A percentile compares a stretch with the other conserved stretches of the same genome.
phyloP scores from a whole-genome alignment of 2,888 invertebrate species.

The Zaprionus bogoriensis region DNA sequence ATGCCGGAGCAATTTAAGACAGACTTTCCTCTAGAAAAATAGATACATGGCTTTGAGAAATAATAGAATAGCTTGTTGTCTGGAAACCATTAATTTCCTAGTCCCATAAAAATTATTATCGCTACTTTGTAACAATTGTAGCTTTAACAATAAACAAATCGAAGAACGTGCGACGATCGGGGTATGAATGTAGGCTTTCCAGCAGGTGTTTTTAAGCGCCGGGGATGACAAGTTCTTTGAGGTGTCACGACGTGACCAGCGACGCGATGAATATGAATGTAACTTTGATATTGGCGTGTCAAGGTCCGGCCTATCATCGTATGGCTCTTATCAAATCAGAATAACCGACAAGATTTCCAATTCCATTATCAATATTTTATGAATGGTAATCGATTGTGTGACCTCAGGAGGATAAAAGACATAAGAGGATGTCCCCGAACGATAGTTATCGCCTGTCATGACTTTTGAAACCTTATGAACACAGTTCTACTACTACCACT shows the following conservation, averaged over 20 bases:
- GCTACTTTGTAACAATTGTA: too few relatives aligned
- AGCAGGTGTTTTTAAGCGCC: neutral
- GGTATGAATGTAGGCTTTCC: neutral
- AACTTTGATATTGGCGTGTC: slow-evolving; percentile 9
- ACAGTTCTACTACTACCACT: too few relatives aligned
- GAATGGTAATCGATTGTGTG: neutral
- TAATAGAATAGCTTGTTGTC: too few relatives aligned
- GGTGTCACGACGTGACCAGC: slow-evolving; percentile 15
- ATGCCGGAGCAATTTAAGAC: too few relatives aligned
- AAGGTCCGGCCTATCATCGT: slow-evolving; percentile 11
- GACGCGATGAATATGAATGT: neutral
- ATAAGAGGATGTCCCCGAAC: neutral
- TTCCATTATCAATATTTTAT: too few relatives aligned
- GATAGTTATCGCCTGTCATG: too few relatives aligned
- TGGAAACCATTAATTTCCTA: too few relatives aligned
- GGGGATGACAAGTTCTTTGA: slow-evolving; percentile 23
- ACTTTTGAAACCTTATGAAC: too few relatives aligned
- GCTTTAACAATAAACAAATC: neutral
- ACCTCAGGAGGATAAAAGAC: neutral
- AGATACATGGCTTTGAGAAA: too few relatives aligned
- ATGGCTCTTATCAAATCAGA: slow-evolving; percentile 11
- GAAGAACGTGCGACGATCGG: neutral
- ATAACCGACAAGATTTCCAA: slow-evolving; percentile 8
- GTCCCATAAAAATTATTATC: too few relatives aligned
- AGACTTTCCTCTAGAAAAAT: too few relatives aligned